Percentiles rank a stretch among this genome's conserved stretches.
phyloP scores from a whole-genome alignment of 2,888 invertebrate species.

The Netelia melanura region DNA sequence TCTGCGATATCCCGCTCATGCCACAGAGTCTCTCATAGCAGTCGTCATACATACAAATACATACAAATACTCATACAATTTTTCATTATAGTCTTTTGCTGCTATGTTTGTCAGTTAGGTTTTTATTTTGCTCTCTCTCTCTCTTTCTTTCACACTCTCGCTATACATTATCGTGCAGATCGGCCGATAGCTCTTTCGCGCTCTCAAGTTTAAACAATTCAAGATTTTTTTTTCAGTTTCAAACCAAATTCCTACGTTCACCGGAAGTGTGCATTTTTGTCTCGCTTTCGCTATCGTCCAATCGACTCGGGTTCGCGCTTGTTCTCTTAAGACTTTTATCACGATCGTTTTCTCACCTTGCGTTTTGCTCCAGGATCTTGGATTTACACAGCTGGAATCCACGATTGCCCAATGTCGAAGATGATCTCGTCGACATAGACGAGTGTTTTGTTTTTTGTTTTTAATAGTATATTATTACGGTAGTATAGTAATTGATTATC shows the following conservation, averaged over 20 bases:
- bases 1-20: constrained; percentile 62
- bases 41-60: constrained; percentile 71
- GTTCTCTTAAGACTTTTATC: not conserved
- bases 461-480: constrained; percentile 7
- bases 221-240: constrained; percentile 3
- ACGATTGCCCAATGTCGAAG: constrained; percentile 1
- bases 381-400: not conserved
- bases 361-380: not conserved
- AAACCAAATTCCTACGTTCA: constrained; percentile 10
- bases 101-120: constrained; percentile 67
- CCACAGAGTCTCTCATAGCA: constrained; percentile 66
- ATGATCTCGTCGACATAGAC: constrained; percentile 18
- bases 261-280: constrained; percentile 62
- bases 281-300: constrained; percentile 14
- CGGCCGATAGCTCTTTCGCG: not conserved
- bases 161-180: constrained; percentile 25
- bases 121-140: constrained; percentile 46
- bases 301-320: not conserved
- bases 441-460: not conserved
- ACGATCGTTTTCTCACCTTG: constrained; percentile 20
- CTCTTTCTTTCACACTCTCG: constrained; percentile 50
- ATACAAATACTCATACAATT: constrained; percentile 71
- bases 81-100: constrained; percentile 69
- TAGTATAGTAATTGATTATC: constrained; percentile 6
- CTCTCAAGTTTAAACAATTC: not conserved